These are phyloP conservation scores for Solea solea DNA, from an alignment of 2,113 vertebrate genomes.

Conservation along the genomic window DNA sequence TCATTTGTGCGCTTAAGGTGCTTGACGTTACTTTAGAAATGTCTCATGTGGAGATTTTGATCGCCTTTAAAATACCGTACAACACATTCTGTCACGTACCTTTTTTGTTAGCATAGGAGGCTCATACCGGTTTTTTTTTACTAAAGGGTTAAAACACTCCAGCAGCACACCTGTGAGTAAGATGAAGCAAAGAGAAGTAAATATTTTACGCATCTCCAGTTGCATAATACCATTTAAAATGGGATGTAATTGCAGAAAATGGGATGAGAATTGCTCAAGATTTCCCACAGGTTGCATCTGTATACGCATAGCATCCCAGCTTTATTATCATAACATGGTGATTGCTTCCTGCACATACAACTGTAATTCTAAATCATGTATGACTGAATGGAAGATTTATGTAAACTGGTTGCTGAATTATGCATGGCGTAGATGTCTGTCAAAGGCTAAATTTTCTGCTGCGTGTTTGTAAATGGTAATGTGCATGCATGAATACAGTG, in stretches of 20 bases:
- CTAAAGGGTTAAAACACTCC: not conserved
- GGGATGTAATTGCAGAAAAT: conserved; percentile 15
- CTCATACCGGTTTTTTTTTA: not conserved
- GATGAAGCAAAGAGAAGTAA: not conserved
- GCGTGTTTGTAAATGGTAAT: conserved; percentile 32
- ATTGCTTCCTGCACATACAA: conserved; percentile 43
- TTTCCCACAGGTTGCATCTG: conserved; percentile 32
- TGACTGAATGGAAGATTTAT: conserved; percentile 59
- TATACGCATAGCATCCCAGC: conserved; percentile 30
- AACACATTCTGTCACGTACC: not conserved
- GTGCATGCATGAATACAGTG: not conserved
- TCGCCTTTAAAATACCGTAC: too few species aligned
- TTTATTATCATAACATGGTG: conserved; percentile 52
- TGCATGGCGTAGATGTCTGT: conserved; percentile 45
- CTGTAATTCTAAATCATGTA: conserved; percentile 52
- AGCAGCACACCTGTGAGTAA: not conserved
- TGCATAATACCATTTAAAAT: conserved; percentile 16
- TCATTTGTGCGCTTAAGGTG: too few species aligned
- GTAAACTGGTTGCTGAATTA: conserved; percentile 59
- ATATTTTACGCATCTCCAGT: conserved; percentile 12
- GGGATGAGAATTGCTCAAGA: not conserved
- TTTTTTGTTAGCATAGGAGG: conserved; percentile 1
- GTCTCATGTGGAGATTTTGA: too few species aligned
- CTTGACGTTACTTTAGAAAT: too few species aligned
- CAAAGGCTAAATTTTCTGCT: conserved; percentile 40